phyloP scores from a whole-genome alignment of 2,888 invertebrate genomes.

The Lydus trimaculatus region DNA sequence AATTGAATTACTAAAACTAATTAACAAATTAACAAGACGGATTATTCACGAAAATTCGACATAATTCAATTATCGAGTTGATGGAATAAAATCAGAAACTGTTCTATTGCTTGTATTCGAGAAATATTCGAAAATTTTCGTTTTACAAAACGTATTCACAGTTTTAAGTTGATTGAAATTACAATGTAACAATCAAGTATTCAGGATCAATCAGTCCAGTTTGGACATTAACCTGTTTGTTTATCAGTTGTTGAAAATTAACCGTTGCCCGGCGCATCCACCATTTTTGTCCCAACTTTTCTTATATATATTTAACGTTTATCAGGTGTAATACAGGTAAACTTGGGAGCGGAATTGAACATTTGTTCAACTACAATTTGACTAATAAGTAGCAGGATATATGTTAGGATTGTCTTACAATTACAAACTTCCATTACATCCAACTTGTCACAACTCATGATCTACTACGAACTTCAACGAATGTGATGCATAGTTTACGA shows the following conservation, averaged over 20 bases:
- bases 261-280: background rate
- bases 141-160: constrained; percentile 6
- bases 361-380: background rate
- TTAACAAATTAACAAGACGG: constrained; percentile 46
- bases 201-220: background rate
- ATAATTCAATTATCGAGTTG: constrained; percentile 48
- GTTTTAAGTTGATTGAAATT: background rate
- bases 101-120: constrained; percentile 35
- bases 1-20: constrained; percentile 42
- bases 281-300: background rate
- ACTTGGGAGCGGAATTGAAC: background rate
- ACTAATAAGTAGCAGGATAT: background rate
- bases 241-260: background rate
- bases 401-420: background rate
- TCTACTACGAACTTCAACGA: constrained; percentile 18
- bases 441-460: constrained; percentile 20
- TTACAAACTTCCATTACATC: constrained; percentile 16
- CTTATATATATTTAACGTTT: no score
- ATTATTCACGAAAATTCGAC: constrained; percentile 47
- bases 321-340: no score
- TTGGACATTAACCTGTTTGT: background rate
- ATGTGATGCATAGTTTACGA: constrained; percentile 22
- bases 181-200: background rate
- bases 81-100: constrained; percentile 45
- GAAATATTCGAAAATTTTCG: constrained; percentile 12